Conservation (phyloP, 2,888 invertebrate genomes). For the Phasia obesa region DNA sequence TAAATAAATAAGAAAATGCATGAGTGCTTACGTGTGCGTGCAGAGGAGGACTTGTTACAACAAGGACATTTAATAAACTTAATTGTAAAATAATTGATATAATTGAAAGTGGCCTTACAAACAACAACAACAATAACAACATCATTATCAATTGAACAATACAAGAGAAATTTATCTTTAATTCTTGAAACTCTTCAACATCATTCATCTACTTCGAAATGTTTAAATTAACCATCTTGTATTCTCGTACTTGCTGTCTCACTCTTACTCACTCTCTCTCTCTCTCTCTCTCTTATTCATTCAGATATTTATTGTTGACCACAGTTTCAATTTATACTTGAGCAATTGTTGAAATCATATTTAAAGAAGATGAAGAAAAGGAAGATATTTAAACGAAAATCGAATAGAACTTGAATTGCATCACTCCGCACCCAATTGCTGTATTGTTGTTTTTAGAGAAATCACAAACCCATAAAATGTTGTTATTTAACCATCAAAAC, state of each 20-base stretch:
- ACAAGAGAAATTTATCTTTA: not conserved
- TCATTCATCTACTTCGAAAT: not conserved
- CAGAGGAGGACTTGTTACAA: not conserved
- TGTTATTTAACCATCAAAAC: not conserved
- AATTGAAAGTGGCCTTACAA: slow-evolving; percentile 69
- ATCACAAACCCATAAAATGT: not conserved
- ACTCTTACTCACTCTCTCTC: not conserved
- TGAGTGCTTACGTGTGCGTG: not conserved
- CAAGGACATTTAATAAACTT: slow-evolving; percentile 45
- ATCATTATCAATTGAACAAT: slow-evolving; percentile 5
- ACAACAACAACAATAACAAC: too few relatives aligned
- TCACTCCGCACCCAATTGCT: not conserved
- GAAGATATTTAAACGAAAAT: slow-evolving; percentile 14
- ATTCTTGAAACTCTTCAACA: not conserved
- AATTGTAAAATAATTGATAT: slow-evolving; percentile 72
- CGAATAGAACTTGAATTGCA: not conserved
- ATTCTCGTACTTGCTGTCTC: not conserved
- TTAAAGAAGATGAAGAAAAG: too few relatives aligned
- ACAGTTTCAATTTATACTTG: not conserved
- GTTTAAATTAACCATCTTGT: not conserved
- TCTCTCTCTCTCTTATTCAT: too few relatives aligned
- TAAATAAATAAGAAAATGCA: too few relatives aligned
- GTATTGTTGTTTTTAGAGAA: not conserved
- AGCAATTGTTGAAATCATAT: slow-evolving; percentile 6
- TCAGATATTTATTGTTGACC: not conserved